These are phyloP conservation scores for Pao palembangensis DNA, from an alignment of 2,113 vertebrate species.

Conservation along the genomic window DNA sequence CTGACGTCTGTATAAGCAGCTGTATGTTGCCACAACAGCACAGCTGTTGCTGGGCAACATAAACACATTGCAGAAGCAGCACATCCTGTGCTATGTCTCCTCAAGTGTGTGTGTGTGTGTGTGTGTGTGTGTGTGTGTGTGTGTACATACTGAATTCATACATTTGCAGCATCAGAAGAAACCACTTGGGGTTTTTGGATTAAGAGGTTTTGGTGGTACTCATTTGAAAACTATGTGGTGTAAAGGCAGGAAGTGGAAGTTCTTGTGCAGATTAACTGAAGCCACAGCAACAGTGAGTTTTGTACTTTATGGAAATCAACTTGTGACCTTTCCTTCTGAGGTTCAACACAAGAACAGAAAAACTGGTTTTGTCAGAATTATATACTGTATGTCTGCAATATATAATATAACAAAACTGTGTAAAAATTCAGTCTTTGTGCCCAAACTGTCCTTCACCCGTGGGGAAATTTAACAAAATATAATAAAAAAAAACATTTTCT, in stretches of 20 bases:
- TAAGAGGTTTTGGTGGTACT: neutral
- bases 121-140: neutral
- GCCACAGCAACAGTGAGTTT: no score
- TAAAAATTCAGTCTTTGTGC: no score
- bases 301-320: no score
- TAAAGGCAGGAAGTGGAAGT: constrained; percentile 16
- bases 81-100: neutral
- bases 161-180: constrained; percentile 8
- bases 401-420: no score
- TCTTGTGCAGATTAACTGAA: no score
- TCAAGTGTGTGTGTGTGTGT: neutral
- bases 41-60: constrained; percentile 15
- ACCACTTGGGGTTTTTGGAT: constrained; percentile 4
- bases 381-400: no score
- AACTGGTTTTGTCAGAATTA: neutral
- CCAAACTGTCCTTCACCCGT: no score
- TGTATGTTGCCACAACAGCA: neutral
- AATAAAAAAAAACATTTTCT: neutral
- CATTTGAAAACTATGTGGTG: constrained; percentile 26
- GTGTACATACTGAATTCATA: neutral
- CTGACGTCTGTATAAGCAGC: no score
- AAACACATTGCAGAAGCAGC: neutral
- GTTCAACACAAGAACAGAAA: constrained; percentile 9
- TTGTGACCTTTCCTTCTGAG: no score
- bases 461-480: neutral